A percentile compares a stretch with the other conserved stretches of the same genome.
Evolutionary conservation across 2,888 invertebrate species (phyloP).

Genomic region (Torymus aiolomorphi): DNA sequence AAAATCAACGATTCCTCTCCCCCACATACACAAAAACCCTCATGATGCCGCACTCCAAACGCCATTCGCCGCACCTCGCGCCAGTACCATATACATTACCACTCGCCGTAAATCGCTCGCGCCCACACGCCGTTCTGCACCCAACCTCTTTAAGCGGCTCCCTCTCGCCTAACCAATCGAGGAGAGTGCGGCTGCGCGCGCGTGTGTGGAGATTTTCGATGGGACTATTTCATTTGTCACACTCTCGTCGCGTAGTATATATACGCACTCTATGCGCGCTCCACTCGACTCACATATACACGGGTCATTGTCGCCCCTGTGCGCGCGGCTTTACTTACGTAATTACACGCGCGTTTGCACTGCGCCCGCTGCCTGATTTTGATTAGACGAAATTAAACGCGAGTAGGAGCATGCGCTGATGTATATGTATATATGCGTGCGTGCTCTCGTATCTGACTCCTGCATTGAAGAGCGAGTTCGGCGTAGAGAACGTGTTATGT

Average conservation of each 20-base stretch:
- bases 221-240: slow-evolving; percentile 43
- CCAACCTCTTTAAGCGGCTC: slow-evolving; percentile 12
- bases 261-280: too few species aligned
- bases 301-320: not conserved
- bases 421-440: not conserved
- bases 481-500: too few species aligned
- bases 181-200: slow-evolving; percentile 31
- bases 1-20: too few species aligned
- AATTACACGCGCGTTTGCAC: slow-evolving; percentile 25
- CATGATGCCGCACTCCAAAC: not conserved
- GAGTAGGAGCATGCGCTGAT: not conserved
- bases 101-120: slow-evolving; percentile 9
- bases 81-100: not conserved
- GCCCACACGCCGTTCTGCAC: not conserved
- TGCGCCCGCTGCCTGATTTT: not conserved
- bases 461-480: too few species aligned
- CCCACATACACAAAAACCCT: too few species aligned
- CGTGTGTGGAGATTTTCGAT: slow-evolving; percentile 39
- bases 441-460: too few species aligned
- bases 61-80: not conserved
- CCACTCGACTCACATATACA: not conserved
- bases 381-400: slow-evolving; percentile 37
- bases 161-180: slow-evolving; percentile 31
- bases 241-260: not conserved
- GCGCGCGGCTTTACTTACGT: slow-evolving; percentile 36